Evolutionary conservation across 2,797 vertebrate genomes (phyloP).

Genomic region (Heterohyrax brucei): DNA sequence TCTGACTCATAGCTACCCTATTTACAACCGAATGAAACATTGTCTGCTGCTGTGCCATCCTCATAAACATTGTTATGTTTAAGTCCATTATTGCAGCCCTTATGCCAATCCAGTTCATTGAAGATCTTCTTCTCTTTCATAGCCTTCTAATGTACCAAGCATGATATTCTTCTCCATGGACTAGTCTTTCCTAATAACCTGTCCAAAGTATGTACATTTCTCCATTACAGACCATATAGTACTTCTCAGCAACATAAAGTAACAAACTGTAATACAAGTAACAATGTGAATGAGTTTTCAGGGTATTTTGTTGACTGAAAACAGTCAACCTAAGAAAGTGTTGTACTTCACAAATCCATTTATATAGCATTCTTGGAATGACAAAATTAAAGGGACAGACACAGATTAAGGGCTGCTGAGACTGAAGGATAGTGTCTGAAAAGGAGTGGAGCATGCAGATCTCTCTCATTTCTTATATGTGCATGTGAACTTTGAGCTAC

Average conservation of each 20-base stretch:
- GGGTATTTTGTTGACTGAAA: not conserved
- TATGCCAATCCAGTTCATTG: too few relatives aligned
- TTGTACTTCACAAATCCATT: not conserved
- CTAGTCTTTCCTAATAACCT: too few relatives aligned
- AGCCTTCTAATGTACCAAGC: too few relatives aligned
- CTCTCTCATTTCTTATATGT: not conserved
- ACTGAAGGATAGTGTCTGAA: not conserved
- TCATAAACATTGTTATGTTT: too few relatives aligned
- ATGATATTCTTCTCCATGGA: too few relatives aligned
- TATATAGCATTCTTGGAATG: not conserved
- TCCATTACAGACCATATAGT: not conserved
- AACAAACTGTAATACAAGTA: not conserved
- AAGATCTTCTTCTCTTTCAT: too few relatives aligned
- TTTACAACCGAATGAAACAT: too few relatives aligned
- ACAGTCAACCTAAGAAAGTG: not conserved
- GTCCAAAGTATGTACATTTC: too few relatives aligned
- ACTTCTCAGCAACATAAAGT: not conserved
- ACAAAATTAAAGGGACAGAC: not conserved
- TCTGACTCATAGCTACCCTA: too few relatives aligned
- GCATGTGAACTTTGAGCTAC: not conserved
- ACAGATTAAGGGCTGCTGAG: not conserved
- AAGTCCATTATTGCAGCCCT: too few relatives aligned
- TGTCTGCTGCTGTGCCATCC: too few relatives aligned
- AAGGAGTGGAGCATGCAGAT: not conserved
- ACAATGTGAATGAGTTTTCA: not conserved